phyloP scores from a whole-genome alignment of 2,888 invertebrate genomes.

The Cephus sareptanus region DNA sequence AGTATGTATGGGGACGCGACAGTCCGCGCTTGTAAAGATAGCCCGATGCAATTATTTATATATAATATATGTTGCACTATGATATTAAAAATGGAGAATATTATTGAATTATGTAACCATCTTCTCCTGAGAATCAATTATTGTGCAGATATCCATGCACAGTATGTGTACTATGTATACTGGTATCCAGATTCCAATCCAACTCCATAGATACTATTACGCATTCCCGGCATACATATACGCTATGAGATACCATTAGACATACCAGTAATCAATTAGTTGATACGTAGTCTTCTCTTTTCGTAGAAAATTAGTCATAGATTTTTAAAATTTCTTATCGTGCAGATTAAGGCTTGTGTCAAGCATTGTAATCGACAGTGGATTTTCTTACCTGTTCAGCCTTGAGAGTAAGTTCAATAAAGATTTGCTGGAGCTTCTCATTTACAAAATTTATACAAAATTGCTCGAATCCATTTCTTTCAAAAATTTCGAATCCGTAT shows the following conservation, averaged over 20 bases:
- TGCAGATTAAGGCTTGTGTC: background rate
- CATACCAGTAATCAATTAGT: background rate
- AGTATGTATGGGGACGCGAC: background rate
- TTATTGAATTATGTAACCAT: background rate
- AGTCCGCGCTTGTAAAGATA: background rate
- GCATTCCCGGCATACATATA: background rate
- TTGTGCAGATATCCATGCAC: background rate
- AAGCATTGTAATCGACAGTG: background rate
- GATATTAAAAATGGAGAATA: background rate
- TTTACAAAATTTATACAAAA: conserved; percentile 80
- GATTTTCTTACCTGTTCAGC: conserved; percentile 72
- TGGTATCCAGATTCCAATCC: background rate
- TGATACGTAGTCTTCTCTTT: background rate
- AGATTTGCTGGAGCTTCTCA: conserved; percentile 79
- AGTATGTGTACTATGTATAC: background rate
- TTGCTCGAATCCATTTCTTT: conserved; percentile 77
- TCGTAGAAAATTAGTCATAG: background rate
- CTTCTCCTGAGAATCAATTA: background rate
- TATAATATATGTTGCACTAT: conserved; percentile 32
- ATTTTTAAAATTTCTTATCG: background rate
- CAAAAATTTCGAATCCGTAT: conserved; percentile 79
- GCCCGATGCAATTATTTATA: conserved; percentile 30
- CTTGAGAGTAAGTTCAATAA: conserved; percentile 77
- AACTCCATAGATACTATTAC: background rate
- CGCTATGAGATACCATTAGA: conserved; percentile 2